Conservation (phyloP, 2,113 vertebrate species). For the Patagioenas fasciata region DNA sequence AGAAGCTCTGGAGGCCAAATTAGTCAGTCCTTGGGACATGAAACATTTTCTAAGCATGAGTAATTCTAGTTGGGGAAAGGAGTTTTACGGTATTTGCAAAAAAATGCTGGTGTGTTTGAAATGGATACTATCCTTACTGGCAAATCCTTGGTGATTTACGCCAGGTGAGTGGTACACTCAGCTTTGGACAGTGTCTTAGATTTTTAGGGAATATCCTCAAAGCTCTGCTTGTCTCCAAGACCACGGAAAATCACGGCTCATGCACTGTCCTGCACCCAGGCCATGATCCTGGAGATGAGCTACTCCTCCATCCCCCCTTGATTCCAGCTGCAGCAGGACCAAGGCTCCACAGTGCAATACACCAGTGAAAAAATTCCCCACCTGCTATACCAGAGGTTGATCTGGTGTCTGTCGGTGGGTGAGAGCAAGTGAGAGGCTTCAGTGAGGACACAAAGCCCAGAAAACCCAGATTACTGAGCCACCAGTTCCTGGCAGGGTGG, state of each 20-base stretch:
- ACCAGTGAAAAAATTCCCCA: accelerated
- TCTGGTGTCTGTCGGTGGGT: accelerated
- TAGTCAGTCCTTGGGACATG: background rate
- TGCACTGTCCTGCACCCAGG: background rate
- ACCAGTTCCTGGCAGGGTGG: background rate
- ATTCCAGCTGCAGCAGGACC: background rate
- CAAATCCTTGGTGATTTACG: background rate
- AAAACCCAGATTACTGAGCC: background rate
- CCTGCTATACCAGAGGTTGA: background rate
- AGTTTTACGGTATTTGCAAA: background rate
- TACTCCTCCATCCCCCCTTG: background rate
- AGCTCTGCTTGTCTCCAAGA: background rate
- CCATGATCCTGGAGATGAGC: background rate
- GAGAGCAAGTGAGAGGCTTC: background rate
- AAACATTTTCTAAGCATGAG: conserved; percentile 46
- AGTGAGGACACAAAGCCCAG: background rate
- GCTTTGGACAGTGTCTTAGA: background rate
- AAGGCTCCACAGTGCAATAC: background rate
- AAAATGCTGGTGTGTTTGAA: background rate
- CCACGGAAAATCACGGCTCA: background rate
- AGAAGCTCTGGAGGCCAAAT: conserved; percentile 45
- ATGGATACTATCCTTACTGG: background rate
- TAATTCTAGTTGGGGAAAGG: conserved; percentile 54
- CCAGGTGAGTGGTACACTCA: background rate
- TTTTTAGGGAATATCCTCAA: background rate